Evolutionary conservation across 2,797 vertebrate species (phyloP).

Genomic region (Loris lydekkerianus): DNA sequence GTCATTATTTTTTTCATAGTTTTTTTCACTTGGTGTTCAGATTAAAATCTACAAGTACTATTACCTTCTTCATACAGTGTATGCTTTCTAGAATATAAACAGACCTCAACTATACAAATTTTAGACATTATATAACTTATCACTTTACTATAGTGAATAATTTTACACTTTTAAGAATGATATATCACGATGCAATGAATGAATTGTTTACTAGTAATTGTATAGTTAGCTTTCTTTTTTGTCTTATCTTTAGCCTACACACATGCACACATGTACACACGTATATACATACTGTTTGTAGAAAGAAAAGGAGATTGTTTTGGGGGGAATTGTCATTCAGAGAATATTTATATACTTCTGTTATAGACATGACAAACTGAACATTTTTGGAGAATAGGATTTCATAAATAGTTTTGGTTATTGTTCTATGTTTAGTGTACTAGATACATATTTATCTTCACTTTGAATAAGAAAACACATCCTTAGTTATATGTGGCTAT

Average conservation of each 20-base stretch:
- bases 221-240: neutral
- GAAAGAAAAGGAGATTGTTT: neutral
- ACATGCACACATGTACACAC: neutral
- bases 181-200: neutral
- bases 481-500: neutral
- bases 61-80: constrained; percentile 26
- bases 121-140: neutral
- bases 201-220: neutral
- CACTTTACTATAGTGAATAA: neutral
- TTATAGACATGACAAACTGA: neutral
- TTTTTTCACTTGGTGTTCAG: constrained; percentile 47
- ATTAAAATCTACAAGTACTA: constrained; percentile 54
- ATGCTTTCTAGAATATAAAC: constrained; percentile 10
- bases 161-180: neutral
- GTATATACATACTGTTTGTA: neutral
- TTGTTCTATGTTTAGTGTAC: constrained; percentile 3
- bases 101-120: neutral
- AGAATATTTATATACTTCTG: neutral
- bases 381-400: neutral
- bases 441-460: neutral
- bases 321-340: neutral
- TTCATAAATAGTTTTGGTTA: neutral
- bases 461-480: neutral
- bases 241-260: neutral
- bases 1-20: neutral